Evolutionary conservation across 2,113 vertebrate species (phyloP).

Genomic region (Paramisgurnus dabryanus): DNA sequence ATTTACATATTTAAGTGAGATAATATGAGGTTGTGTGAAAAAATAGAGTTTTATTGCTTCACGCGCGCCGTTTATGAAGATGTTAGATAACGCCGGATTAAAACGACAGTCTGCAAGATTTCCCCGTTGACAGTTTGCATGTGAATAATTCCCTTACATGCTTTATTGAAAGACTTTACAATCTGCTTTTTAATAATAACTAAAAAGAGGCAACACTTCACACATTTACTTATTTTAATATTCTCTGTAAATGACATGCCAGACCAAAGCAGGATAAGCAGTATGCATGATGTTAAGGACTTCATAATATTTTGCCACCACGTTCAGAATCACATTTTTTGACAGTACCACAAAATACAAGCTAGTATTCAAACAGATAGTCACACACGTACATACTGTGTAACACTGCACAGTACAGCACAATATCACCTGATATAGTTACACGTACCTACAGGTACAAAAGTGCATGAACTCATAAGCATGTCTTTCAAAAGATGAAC

Average conservation of each 20-base stretch:
- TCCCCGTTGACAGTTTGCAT: no score
- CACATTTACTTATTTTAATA: neutral
- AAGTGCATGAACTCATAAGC: constrained; percentile 51
- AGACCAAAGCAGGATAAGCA: constrained; percentile 22
- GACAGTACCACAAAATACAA: constrained; percentile 7
- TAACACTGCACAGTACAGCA: constrained; percentile 38
- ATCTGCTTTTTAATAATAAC: neutral
- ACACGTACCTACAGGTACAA: constrained; percentile 45
- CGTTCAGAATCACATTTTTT: constrained; percentile 2
- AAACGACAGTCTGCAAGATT: no score
- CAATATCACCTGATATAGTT: constrained; percentile 46
- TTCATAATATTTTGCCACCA: neutral
- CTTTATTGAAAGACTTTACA: no score
- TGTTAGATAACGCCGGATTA: no score
- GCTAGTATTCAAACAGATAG: neutral
- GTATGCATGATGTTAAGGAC: neutral
- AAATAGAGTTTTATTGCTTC: no score
- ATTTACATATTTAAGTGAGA: no score
- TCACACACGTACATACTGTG: constrained; percentile 17
- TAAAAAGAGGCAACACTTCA: neutral
- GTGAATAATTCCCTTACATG: no score
- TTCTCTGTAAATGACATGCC: constrained; percentile 11
- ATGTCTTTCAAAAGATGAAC: constrained; percentile 35
- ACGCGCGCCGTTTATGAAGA: no score
- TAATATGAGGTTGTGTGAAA: no score